Evolutionary conservation across 2,113 vertebrate species (phyloP).

Genomic region (Origma solitaria): DNA sequence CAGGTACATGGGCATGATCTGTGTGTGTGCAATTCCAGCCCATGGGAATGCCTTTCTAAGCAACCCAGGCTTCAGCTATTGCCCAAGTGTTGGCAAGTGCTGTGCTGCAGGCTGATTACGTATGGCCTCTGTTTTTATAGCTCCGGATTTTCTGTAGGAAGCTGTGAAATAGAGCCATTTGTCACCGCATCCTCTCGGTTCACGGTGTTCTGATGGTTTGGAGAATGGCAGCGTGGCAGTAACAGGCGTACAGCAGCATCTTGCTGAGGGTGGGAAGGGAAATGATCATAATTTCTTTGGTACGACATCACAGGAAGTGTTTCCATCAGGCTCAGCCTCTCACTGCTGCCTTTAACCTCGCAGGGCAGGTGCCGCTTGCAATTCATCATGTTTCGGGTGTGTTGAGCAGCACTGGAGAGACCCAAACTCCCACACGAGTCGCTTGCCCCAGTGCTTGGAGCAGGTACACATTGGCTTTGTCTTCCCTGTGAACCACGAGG

Average conservation of each 20-base stretch:
- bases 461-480: rapidly evolving
- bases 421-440: rapidly evolving
- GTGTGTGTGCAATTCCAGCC: neutral
- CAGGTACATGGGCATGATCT: neutral
- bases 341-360: rapidly evolving
- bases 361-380: neutral
- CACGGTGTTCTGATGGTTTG: rapidly evolving
- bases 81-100: neutral
- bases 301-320: rapidly evolving
- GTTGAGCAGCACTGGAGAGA: neutral
- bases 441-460: rapidly evolving
- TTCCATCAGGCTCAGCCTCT: neutral
- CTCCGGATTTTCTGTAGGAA: neutral
- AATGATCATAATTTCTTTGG: neutral
- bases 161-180: neutral
- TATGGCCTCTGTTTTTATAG: rapidly evolving
- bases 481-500: neutral
- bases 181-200: neutral
- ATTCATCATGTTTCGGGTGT: rapidly evolving
- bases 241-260: rapidly evolving
- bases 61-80: neutral
- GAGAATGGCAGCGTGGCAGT: rapidly evolving
- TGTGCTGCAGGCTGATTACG: neutral
- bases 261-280: neutral
- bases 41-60: neutral